phyloP scores from a whole-genome alignment of 2,888 invertebrate species.

The Drosophila tanythrix region DNA sequence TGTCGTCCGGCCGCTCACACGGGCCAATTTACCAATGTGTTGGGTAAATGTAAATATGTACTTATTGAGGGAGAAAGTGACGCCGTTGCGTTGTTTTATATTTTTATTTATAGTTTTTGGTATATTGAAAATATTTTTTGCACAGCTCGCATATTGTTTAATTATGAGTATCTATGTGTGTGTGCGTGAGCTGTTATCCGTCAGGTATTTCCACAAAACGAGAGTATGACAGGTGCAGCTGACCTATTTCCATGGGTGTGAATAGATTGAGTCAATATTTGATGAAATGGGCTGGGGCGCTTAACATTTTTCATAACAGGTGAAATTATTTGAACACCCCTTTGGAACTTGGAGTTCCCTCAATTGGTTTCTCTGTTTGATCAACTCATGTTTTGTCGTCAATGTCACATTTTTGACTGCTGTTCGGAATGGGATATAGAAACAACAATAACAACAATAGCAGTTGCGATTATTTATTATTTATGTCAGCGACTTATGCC shows the following conservation, averaged over 20 bases:
- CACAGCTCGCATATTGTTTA: slow-evolving; percentile 71
- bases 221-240: slow-evolving; percentile 64
- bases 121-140: slow-evolving; percentile 67
- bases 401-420: slow-evolving; percentile 51
- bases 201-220: slow-evolving; percentile 66
- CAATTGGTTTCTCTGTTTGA: slow-evolving; percentile 34
- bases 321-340: slow-evolving; percentile 30
- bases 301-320: slow-evolving; percentile 30
- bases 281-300: slow-evolving; percentile 49
- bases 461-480: slow-evolving; percentile 58
- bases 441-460: slow-evolving; percentile 23
- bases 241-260: slow-evolving; percentile 66
- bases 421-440: slow-evolving; percentile 32
- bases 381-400: slow-evolving; percentile 37
- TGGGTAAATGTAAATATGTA: slow-evolving; percentile 62
- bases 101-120: slow-evolving; percentile 36
- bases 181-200: slow-evolving; percentile 15
- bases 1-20: slow-evolving; percentile 14
- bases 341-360: slow-evolving; percentile 32
- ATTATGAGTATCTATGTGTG: slow-evolving; percentile 18
- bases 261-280: slow-evolving; percentile 64
- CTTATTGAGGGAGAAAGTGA: slow-evolving; percentile 70
- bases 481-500: slow-evolving; percentile 67
- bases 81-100: slow-evolving; percentile 44
- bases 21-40: slow-evolving; percentile 58